Evolutionary conservation across 1,140 invertebrate species (phyloP).

Genomic region (Meloidogyne hapla): DNA sequence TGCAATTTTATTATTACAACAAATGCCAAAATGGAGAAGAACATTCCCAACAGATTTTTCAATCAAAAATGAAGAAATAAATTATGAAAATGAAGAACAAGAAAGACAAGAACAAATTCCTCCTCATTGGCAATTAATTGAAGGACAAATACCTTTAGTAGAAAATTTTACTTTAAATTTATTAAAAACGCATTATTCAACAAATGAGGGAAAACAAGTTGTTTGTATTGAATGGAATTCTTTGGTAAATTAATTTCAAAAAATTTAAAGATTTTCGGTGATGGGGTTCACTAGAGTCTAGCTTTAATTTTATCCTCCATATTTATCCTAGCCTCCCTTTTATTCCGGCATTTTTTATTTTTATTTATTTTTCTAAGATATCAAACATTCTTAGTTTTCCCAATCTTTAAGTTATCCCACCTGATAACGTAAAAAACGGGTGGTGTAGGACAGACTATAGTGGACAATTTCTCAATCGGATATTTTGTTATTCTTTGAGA

Average conservation of each 20-base stretch:
- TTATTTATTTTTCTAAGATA: too few relatives aligned
- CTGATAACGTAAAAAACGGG: too few relatives aligned
- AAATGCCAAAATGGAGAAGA: constrained; percentile 3
- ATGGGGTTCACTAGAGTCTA: too few relatives aligned
- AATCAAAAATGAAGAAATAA: neutral
- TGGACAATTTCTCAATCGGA: too few relatives aligned
- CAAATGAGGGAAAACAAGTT: neutral
- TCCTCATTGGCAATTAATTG: neutral
- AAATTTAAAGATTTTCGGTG: neutral
- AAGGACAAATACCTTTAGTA: neutral
- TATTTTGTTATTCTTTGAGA: too few relatives aligned
- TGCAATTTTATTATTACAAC: neutral
- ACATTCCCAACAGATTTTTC: neutral
- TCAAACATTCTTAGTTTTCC: too few relatives aligned
- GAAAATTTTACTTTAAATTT: neutral
- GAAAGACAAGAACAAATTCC: neutral
- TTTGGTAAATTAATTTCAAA: constrained; percentile 10
- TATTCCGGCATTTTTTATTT: too few relatives aligned
- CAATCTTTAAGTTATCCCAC: too few relatives aligned
- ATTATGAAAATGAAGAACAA: neutral
- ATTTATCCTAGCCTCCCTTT: too few relatives aligned
- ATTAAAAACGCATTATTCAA: neutral
- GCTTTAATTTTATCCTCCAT: too few relatives aligned
- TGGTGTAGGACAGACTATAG: too few relatives aligned
- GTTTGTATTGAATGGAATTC: constrained; percentile 32